Evolutionary conservation across 2,113 vertebrate species (phyloP), one percentile per base, ranked within the genome.

Genomic region (Corvus hawaiiensis): DNA sequence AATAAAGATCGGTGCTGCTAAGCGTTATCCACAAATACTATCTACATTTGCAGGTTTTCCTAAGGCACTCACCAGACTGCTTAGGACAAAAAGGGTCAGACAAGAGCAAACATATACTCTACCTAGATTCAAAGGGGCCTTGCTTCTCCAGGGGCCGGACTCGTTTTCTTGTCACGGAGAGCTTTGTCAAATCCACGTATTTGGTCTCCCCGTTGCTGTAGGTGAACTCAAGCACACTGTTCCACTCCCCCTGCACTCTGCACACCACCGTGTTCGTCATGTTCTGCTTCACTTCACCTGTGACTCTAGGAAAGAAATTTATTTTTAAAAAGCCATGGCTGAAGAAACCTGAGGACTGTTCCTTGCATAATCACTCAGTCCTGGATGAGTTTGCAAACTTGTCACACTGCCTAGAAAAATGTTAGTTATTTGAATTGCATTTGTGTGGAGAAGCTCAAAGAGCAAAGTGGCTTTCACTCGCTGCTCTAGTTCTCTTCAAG

Each of bases 211-310:
- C 99, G 0, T 68, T 99, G 97, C 97, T 98, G 92, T 99, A 99
- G 82, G 97, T 98, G 97, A 99, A 99, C 97, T 99, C 99, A 18
- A 99, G 97, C 13, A 98, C 27, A 2, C 99, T 99, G 82, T 99
- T 99, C 99, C 99, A 99, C 94, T 99, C 99, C 4, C 99, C 99
- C 91, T 99, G 99, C 44, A 99, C 99, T 32, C 98, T 98, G 94
- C 99, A 99, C 62, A 98, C 98, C 97, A 99, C 99, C 0, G 98
- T 98, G 81, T 98, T 99, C 10, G 98, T 98, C 26, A 89, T 1
- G 83, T 99, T 99, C 97, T 99, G 99, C 97, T 99, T 99, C 88
- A 99, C 99, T 96, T 99, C 99, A 2, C 98, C 99, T 0, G 98
- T 99, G 49, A 99, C 99, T 96, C 99, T 99, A 79, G 51, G 84